Evolutionary conservation across 2,113 vertebrate genomes (phyloP).

Genomic region (Plecturocebus donacophilus): DNA sequence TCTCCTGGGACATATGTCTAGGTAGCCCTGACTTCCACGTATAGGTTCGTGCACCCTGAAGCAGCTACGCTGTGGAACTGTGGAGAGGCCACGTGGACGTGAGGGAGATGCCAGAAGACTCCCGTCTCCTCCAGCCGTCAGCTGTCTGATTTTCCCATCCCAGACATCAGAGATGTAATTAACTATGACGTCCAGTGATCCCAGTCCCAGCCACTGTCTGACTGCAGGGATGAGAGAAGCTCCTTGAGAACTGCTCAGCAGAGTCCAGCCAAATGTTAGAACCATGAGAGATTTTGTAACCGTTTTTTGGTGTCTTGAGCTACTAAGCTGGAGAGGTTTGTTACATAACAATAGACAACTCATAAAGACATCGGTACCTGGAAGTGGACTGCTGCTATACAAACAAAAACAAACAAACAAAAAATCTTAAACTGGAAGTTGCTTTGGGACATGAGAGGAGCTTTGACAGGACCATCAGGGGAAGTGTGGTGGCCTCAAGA

Average conservation of each 20-base stretch:
- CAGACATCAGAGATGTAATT: neutral
- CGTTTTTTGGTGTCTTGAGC: neutral
- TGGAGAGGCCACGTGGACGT: neutral
- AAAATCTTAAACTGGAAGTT: neutral
- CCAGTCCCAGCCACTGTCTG: too few species aligned
- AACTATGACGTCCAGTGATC: neutral
- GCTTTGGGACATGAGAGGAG: neutral
- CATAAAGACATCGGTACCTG: neutral
- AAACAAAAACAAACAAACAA: neutral
- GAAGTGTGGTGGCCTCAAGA: neutral
- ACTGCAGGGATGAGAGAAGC: neutral
- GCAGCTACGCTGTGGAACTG: neutral
- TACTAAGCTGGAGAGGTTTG: neutral
- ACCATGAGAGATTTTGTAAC: fast-evolving
- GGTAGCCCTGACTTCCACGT: neutral
- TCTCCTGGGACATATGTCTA: fast-evolving
- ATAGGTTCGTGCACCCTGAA: neutral
- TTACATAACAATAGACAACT: neutral
- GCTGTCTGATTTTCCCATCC: neutral
- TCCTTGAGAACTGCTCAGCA: neutral
- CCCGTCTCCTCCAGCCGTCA: neutral
- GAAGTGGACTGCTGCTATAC: neutral
- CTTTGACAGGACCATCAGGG: neutral
- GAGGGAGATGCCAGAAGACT: neutral
- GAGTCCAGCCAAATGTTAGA: neutral